Conservation (phyloP, 2,113 vertebrate genomes). For the Clarias batrachus region DNA sequence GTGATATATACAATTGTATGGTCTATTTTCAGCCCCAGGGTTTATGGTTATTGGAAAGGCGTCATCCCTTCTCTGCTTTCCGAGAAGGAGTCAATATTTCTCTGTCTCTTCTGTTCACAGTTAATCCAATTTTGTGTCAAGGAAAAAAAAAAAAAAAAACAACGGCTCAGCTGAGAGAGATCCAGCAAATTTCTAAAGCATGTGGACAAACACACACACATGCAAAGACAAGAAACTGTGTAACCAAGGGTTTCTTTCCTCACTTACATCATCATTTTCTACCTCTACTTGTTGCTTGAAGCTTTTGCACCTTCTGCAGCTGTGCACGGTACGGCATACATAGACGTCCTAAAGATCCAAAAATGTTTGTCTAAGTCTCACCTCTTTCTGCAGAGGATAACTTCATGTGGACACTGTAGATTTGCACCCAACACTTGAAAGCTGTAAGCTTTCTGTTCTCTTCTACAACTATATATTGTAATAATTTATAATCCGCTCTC, state of each 20-base stretch:
- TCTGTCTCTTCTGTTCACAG: constrained; percentile 67
- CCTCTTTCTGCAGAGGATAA: not conserved
- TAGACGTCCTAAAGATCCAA: not conserved
- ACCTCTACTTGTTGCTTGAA: not conserved
- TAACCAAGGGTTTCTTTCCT: not conserved
- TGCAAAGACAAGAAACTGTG: not conserved
- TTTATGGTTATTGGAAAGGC: constrained; percentile 82
- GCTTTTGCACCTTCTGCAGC: not conserved
- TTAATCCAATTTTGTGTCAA: constrained; percentile 58
- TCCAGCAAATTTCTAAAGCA: constrained; percentile 59
- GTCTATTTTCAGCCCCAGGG: constrained; percentile 76
- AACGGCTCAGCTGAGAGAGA: constrained; percentile 59
- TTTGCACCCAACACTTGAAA: not conserved
- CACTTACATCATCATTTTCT: not conserved
- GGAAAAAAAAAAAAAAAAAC: constrained; percentile 54
- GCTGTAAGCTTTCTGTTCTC: not conserved
- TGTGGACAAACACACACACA: constrained; percentile 18
- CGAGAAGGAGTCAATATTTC: constrained; percentile 81
- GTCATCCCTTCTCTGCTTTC: constrained; percentile 74
- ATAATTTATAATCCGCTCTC: not conserved
- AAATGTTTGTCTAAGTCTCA: not conserved
- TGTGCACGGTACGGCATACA: not conserved
- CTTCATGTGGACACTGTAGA: not conserved
- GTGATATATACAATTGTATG: constrained; percentile 73
- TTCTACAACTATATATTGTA: not conserved